Base-by-base conservation (phyloP, 2,113 vertebrate species). In the Myotis lucifugus region DNA sequence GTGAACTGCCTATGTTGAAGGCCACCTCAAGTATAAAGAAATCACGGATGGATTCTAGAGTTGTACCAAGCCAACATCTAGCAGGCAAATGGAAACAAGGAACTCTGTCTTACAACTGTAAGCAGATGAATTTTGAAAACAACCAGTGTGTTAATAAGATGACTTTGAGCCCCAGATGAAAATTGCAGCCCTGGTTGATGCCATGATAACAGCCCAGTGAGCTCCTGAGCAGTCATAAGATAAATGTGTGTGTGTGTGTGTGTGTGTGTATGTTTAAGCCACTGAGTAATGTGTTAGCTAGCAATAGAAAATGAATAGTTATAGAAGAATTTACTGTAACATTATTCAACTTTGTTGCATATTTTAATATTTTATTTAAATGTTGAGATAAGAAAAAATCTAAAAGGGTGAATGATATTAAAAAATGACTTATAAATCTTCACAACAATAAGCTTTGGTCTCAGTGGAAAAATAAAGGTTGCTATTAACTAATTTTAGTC, bases 391-490 rank as follows among this genome's bases (percentile, higher is more conserved):
- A 91, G 42, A 76, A 94, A 72, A 73, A 40, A 13, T 40, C 19
- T 25, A 50, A 95, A 90, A 74, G n/a, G 17, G 1, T 78, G 34
- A 84, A 4, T 14, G 67, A 67, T 74, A 56, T 29, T 67, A 21
- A 8, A 42, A 92, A 73, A 25, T 52, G n/a, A 8, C 19, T 72
- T 48, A 8, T 97, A 73, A 94, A 97, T 97, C 79, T 92, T 95
- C 59, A 89, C 52, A 84, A 90, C 23, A 85, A 83, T 88, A 40
- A 96, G 74, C 21, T 88, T 95, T 85, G 61, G 66, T 84, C 85
- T 94, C 93, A 2, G 10, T 64, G 82, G 93, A 40, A 89, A 98
- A 96, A 95, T 82, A 93, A 95, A 95, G 96, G 74, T 72, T 87
- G 48, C 94, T 88, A 73, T 81, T 70, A 85, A 79, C 7, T 94